Conservation (phyloP, 1,140 invertebrate species). For the Lutraria rhynchaena region DNA sequence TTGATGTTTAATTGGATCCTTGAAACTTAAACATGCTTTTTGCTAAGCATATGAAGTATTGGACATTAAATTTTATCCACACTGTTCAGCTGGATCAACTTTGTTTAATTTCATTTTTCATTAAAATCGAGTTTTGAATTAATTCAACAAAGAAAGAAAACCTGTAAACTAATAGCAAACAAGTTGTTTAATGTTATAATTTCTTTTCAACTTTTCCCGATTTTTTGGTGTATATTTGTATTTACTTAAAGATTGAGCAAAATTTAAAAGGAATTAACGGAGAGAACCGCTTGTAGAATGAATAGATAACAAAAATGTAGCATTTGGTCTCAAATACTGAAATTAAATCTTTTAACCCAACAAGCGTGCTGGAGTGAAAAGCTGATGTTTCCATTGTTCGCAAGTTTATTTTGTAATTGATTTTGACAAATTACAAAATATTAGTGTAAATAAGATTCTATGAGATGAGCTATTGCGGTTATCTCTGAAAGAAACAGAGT, state of each 20-base stretch:
- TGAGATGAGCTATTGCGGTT: neutral
- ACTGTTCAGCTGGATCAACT: no score
- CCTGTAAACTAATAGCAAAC: no score
- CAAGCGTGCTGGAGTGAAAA: conserved; percentile 49
- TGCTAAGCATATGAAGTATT: no score
- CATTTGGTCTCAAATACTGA: conserved; percentile 33
- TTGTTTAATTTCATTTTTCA: no score
- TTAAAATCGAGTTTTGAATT: no score
- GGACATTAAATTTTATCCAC: no score
- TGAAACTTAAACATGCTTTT: no score
- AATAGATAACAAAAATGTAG: conserved; percentile 51
- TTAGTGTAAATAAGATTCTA: conserved; percentile 48
- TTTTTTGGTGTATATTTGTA: conserved; percentile 16
- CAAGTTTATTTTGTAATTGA: conserved; percentile 54
- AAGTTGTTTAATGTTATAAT: no score
- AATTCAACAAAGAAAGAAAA: no score
- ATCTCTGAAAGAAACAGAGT: conserved; percentile 45
- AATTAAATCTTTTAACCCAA: conserved; percentile 58
- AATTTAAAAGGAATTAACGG: conserved; percentile 46
- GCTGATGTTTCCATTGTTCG: conserved; percentile 11
- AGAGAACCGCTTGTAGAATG: conserved; percentile 25
- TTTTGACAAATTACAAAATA: conserved; percentile 61
- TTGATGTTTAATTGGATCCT: no score
- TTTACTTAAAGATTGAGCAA: conserved; percentile 35
- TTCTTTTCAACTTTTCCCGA: no score